Conservation (phyloP, 2,888 invertebrate species). For the Nasonia oneida region DNA sequence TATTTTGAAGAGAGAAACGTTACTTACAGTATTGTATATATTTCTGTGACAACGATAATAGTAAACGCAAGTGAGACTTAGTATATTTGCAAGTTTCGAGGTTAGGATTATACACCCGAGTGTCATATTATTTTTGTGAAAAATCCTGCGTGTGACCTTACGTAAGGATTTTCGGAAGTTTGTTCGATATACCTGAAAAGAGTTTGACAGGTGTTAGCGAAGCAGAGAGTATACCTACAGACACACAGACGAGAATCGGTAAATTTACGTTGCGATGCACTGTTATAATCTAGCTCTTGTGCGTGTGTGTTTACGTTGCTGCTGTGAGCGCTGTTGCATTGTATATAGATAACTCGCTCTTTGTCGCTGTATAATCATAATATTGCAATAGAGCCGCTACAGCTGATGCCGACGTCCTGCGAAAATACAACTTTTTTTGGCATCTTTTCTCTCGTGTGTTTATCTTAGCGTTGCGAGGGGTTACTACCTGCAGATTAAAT, state of each 20-base stretch:
- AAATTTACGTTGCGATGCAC: background rate
- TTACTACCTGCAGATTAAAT: background rate
- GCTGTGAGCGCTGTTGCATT: background rate
- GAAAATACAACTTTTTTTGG: background rate
- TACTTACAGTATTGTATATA: background rate
- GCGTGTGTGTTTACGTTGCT: constrained; percentile 3
- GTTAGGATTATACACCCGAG: background rate
- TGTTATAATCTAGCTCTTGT: background rate
- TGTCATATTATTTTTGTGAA: background rate
- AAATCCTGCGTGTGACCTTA: constrained; percentile 3
- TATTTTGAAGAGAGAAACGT: background rate
- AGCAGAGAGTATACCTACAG: background rate
- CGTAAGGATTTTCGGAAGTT: constrained; percentile 17
- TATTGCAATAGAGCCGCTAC: background rate
- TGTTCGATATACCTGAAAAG: background rate
- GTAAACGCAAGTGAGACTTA: background rate
- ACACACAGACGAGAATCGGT: background rate
- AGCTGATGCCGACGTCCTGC: background rate
- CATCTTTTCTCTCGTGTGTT: background rate
- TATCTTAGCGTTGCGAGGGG: too few relatives aligned
- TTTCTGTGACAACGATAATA: background rate
- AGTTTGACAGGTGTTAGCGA: background rate
- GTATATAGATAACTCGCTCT: background rate
- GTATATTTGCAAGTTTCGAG: background rate
- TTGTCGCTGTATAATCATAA: background rate